Percentiles rank a stretch among this genome's conserved stretches.
Conservation (phyloP, 1,140 invertebrate genomes). For the Drosophila bifasciata region DNA sequence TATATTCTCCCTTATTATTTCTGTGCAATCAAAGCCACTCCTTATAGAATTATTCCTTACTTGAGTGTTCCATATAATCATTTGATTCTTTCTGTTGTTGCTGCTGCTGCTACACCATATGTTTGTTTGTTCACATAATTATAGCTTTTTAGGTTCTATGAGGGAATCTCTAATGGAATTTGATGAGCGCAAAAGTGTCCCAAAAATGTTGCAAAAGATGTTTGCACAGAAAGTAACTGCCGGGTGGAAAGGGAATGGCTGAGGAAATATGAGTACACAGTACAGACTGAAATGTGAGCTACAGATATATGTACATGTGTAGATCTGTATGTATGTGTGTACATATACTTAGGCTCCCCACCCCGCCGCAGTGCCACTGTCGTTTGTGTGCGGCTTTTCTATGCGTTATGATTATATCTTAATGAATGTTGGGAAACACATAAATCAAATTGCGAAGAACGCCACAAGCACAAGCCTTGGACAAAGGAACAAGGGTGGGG, state of each 20-base stretch:
- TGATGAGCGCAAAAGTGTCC: constrained; percentile 41
- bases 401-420: constrained; percentile 79
- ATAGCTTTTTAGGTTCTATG: constrained; percentile 27
- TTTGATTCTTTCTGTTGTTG: constrained; percentile 9
- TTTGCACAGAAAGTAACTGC: constrained; percentile 45
- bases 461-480: constrained; percentile 72
- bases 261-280: not conserved
- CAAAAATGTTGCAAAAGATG: constrained; percentile 37
- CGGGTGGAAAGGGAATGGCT: not conserved
- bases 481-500: constrained; percentile 62
- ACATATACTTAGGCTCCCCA: constrained; percentile 22
- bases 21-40: too few relatives aligned
- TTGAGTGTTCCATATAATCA: not conserved
- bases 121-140: constrained; percentile 23
- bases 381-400: constrained; percentile 37
- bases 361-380: constrained; percentile 5
- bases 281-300: constrained; percentile 28
- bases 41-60: too few relatives aligned
- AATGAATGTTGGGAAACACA: constrained; percentile 80
- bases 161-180: constrained; percentile 45
- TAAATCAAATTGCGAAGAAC: constrained; percentile 79
- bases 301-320: constrained; percentile 4
- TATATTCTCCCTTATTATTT: too few relatives aligned
- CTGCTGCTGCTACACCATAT: too few relatives aligned
- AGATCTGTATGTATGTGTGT: constrained; percentile 1